These are phyloP conservation scores for Micrasema longulum DNA, from an alignment of 1,140 invertebrate species.

Conservation along the genomic window DNA sequence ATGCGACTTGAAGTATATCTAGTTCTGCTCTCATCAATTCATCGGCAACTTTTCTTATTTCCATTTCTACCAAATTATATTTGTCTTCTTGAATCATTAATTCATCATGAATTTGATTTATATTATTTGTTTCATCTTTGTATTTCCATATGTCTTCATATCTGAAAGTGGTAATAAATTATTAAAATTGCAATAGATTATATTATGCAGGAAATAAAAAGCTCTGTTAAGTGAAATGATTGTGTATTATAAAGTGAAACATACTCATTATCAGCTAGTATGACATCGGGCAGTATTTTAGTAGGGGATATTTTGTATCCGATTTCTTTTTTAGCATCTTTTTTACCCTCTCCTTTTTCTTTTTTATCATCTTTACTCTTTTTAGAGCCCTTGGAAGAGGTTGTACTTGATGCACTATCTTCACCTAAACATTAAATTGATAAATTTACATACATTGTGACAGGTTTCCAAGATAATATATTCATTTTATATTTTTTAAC, in stretches of 20 bases:
- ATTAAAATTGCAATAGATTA: too few species aligned
- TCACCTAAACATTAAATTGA: conserved; percentile 70
- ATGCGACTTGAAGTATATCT: conserved; percentile 82
- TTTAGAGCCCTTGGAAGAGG: conserved; percentile 80
- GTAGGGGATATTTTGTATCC: conserved; percentile 70
- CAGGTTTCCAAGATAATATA: too few species aligned
- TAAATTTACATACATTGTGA: not conserved
- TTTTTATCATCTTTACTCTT: conserved; percentile 75
- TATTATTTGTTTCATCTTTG: conserved; percentile 80
- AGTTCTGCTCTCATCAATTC: conserved; percentile 87
- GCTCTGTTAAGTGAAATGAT: too few species aligned
- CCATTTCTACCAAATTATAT: conserved; percentile 83
- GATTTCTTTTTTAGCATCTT: conserved; percentile 70
- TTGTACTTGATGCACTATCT: conserved; percentile 79
- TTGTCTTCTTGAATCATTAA: conserved; percentile 89
- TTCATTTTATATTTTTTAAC: too few species aligned
- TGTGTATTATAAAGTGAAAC: conserved; percentile 29
- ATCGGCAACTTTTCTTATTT: conserved; percentile 87
- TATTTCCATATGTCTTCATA: conserved; percentile 85
- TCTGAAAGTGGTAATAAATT: conserved; percentile 34
- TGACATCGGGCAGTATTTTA: conserved; percentile 70
- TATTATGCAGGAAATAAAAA: too few species aligned
- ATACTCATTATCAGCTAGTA: conserved; percentile 72
- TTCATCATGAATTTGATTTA: conserved; percentile 73
- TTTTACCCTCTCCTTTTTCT: conserved; percentile 66